These are phyloP conservation scores for Florisuga fusca DNA, from an alignment of 2,797 vertebrate genomes.

Conservation along the genomic window DNA sequence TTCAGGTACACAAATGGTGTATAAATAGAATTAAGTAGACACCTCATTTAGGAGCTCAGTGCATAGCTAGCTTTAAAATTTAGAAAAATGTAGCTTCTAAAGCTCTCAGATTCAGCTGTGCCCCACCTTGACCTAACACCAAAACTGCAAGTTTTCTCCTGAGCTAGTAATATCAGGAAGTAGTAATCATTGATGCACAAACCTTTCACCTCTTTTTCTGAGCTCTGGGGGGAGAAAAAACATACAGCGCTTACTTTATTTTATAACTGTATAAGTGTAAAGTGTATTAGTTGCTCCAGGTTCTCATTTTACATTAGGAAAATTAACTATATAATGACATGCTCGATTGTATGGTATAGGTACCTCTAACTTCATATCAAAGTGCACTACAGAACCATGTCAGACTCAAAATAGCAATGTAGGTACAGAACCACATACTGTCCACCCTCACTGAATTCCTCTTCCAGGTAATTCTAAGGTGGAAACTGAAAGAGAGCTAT, in stretches of 20 bases:
- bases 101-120: neutral
- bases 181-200: neutral
- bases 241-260: neutral
- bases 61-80: neutral
- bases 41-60: neutral
- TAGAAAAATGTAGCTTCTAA: neutral
- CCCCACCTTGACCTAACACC: neutral
- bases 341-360: neutral
- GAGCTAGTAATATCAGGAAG: neutral
- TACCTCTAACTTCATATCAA: neutral
- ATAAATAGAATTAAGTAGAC: slow-evolving; percentile 20
- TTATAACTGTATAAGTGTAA: neutral
- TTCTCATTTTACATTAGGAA: neutral
- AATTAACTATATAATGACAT: neutral
- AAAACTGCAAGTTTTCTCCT: neutral
- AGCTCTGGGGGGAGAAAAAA: neutral
- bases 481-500: neutral
- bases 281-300: neutral
- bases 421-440: neutral
- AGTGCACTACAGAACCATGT: neutral
- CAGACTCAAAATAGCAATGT: neutral
- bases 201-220: neutral
- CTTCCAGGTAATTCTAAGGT: neutral
- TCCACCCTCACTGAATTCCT: neutral
- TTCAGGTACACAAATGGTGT: neutral